phyloP scores from a whole-genome alignment of 1,140 invertebrate species.

The Drosophila gunungcola region DNA sequence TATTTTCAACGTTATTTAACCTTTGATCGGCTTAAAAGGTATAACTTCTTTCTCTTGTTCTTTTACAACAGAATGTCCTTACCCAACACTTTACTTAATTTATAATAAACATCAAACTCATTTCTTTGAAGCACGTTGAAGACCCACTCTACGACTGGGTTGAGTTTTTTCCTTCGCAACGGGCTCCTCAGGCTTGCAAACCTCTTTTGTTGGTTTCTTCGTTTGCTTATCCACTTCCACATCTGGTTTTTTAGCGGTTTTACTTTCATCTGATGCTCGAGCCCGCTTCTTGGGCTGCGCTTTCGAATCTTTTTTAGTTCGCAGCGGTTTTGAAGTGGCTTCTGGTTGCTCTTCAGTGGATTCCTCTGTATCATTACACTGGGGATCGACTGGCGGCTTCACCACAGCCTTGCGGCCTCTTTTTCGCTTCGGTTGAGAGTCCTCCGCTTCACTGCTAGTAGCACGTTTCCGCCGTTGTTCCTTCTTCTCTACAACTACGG shows the following conservation, averaged over 20 bases:
- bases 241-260: conserved; percentile 1
- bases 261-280: neutral
- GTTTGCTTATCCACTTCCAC: neutral
- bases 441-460: conserved; percentile 19
- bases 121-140: conserved; percentile 1
- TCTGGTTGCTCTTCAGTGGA: neutral
- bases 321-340: neutral
- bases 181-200: neutral
- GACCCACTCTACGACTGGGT: conserved; percentile 5
- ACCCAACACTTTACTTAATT: neutral
- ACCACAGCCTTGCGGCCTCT: conserved; percentile 8
- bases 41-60: too few species aligned
- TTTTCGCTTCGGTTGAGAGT: conserved; percentile 17
- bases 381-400: neutral
- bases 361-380: neutral
- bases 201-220: neutral
- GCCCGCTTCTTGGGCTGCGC: neutral
- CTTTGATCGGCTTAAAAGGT: too few species aligned
- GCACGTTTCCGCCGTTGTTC: conserved; percentile 30
- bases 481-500: conserved; percentile 14
- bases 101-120: neutral
- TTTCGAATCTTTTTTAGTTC: neutral
- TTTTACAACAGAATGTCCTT: too few species aligned
- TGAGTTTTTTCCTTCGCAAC: conserved; percentile 1
- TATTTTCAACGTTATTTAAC: too few species aligned